A percentile compares a stretch with the other conserved stretches of the same genome.
Conservation (phyloP, 2,797 vertebrate species). For the Neostethus bicornis region DNA sequence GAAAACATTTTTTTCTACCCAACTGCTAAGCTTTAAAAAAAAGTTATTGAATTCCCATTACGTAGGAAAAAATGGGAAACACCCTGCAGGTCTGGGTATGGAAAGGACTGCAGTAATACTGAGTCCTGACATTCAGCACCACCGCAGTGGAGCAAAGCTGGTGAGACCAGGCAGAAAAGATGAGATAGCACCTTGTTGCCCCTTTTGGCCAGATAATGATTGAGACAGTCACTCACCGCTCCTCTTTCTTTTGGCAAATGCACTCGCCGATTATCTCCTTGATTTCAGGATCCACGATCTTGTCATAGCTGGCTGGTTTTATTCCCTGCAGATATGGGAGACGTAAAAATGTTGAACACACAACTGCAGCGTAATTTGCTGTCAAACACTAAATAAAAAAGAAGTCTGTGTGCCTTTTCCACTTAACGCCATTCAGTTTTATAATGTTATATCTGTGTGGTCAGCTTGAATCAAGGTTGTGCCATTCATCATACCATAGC, state of each 20-base stretch:
- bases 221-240: conserved; percentile 85
- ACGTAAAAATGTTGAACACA: conserved; percentile 33
- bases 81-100: conserved; percentile 43
- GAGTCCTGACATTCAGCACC: conserved; percentile 46
- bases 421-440: conserved; percentile 2
- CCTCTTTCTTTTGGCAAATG: conserved; percentile 98
- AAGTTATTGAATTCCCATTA: too few species aligned
- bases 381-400: conserved; percentile 26
- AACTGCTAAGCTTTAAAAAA: too few species aligned
- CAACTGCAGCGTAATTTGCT: conserved; percentile 8
- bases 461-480: conserved; percentile 4
- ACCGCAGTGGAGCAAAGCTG: conserved; percentile 26
- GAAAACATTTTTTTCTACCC: too few species aligned
- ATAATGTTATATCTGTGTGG: conserved; percentile 5
- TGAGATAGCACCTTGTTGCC: conserved; percentile 42
- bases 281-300: conserved; percentile 95
- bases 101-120: conserved; percentile 45
- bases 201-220: conserved; percentile 17
- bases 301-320: conserved; percentile 98
- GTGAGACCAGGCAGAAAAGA: conserved; percentile 33
- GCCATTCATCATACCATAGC: not conserved
- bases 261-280: conserved; percentile 99
- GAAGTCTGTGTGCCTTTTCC: not conserved
- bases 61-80: conserved; percentile 43
- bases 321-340: conserved; percentile 85